Evolutionary conservation across 1,140 invertebrate species (phyloP).

Genomic region (Dreissena rostriformis): DNA sequence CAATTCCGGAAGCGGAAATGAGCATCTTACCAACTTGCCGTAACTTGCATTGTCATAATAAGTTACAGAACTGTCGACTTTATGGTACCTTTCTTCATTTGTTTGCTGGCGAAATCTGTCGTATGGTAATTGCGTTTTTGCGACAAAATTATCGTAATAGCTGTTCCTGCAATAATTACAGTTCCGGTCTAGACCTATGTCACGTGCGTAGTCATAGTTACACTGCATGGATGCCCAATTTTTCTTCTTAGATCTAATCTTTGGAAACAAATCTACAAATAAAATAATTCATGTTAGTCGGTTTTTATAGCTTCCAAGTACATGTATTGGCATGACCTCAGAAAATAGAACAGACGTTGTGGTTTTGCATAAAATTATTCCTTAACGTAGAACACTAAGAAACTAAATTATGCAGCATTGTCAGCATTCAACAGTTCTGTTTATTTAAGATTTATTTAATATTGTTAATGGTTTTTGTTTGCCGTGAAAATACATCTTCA

Average conservation of each 20-base stretch:
- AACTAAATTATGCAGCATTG: no score
- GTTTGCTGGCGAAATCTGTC: neutral
- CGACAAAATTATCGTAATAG: constrained; percentile 50
- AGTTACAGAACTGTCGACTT: neutral
- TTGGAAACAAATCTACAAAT: constrained; percentile 29
- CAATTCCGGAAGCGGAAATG: neutral
- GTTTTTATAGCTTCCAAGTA: no score
- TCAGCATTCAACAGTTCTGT: no score
- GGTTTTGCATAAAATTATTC: no score
- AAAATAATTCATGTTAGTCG: no score
- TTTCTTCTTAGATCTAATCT: constrained; percentile 45
- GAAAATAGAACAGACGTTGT: no score
- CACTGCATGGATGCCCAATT: constrained; percentile 25
- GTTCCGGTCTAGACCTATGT: constrained; percentile 46
- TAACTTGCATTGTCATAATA: neutral
- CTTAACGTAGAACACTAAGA: no score
- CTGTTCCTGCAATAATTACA: constrained; percentile 11
- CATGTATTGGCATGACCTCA: no score
- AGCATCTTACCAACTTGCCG: neutral
- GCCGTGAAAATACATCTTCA: no score
- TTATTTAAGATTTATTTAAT: no score
- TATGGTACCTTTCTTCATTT: neutral
- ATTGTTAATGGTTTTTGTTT: no score
- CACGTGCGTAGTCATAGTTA: constrained; percentile 33
- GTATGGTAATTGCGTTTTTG: constrained; percentile 3